Base-by-base conservation (phyloP, 2,888 invertebrate species). In the Tetrapedia diversipes region DNA sequence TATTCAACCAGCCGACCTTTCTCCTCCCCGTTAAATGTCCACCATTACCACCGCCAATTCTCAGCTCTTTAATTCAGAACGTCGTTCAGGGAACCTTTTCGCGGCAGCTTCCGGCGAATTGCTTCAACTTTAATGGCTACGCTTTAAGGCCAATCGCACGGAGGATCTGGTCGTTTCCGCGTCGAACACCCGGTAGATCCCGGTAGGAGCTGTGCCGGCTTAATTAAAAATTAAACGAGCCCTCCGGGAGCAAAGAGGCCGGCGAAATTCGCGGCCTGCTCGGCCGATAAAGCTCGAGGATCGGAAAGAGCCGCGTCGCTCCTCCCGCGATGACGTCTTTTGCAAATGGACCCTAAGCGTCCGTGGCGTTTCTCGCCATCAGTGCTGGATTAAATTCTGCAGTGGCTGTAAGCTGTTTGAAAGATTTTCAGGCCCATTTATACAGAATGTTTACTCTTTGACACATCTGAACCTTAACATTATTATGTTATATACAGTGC, bases 201-300 rank as follows among this genome's bases (percentile, higher is more conserved):
- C 49, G 66, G 51, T 47, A 59, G 7, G 27, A 39, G 60, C 53
- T 57, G 56, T 73, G 67, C 63, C 22, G 76, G 74, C 74, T 85
- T 84, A 83, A 84, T 84, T 85, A 84, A 84, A 84, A 84, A 84
- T 84, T 85, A 84, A 84, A 84, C 80, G 85, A 82, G 77, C 64
- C 85, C 80, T 63, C 67, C 24, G 83, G 76, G 85, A 78, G 60
- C 57, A 73, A 71, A 73, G 84, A 71, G 75, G 65, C 61, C 71
- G 71, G 80, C 74, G 76, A 84, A 84, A 76, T 85, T 83, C 72
- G 76, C 70, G 72, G 77, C 56, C 75, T n/a, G 82, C 59, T 63
- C 73, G 78, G 53, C 64, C 71, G 70, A 73, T 82, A 80, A 84
- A 82, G 65, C 61, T n/a, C 72, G 64, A 59, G 66, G 61, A 67